Base-by-base conservation (phyloP, 2,888 invertebrate species). In the Apamea crenata region DNA sequence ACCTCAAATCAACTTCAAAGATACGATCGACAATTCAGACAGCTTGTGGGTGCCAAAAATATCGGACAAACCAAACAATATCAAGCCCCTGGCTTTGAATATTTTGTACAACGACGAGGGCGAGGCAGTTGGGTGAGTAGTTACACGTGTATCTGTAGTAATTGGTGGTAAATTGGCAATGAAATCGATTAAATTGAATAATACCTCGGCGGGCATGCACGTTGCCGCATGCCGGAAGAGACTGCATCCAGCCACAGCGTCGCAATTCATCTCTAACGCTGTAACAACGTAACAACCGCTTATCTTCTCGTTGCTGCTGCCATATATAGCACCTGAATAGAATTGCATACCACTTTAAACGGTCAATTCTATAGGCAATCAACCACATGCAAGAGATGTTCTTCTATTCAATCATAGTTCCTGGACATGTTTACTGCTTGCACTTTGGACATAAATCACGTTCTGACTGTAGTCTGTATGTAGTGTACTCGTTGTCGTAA, bases 1-100 rank as follows among this genome's bases (percentile, higher is more conserved):
- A 76, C 99, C 99, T 0, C 99, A 99, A 94, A 95, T 98, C 32
- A 97, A 97, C 86, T 99, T 99, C 92, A 98, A 98, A 91, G 98
- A 98, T 87, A 97, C 98, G 87, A 97, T 99, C 53, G 99, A 99
- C 92, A 99, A 99, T 92, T 97, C 98, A 6, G 95, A 97, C 10
- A 97, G 95, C 74, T 98, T 99, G 1, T 99, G 99, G 97, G 97
- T 98, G 73, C 99, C 99, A 0, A 97, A 97, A 89, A 98, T 99
- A 72, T 98, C 97, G 72, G 98, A 98, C 50, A 99, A 99, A 93
- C 99, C 99, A 0, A 99, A 99, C 96, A 98, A 98, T 14, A 92
- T 99, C 21, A 98, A 98, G 91, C 99, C 99, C 0, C 95, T 99
- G 18, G 98, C 98, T 0, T 95, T 99, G 76, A 97, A 98, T 81